Percentiles rank a stretch among this genome's conserved stretches.
phyloP scores from a whole-genome alignment of 2,113 vertebrate genomes.

The Aviceda subcristata region DNA sequence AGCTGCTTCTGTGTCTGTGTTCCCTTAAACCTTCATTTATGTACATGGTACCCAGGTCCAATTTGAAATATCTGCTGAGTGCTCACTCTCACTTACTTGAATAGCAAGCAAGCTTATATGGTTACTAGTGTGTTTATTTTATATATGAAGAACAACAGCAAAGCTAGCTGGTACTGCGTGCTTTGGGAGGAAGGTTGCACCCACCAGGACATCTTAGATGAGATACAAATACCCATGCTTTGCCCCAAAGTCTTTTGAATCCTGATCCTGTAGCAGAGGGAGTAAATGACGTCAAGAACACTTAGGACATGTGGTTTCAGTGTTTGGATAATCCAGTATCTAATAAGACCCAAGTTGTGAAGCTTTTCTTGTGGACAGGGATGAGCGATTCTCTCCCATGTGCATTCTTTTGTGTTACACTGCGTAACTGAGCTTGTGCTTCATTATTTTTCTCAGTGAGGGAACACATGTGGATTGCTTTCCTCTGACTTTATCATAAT shows the following conservation, averaged over 20 bases:
- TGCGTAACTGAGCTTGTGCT: neutral
- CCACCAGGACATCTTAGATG: neutral
- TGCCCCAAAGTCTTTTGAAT: neutral
- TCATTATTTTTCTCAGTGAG: neutral
- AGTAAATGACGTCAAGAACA: neutral
- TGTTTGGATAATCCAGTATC: neutral
- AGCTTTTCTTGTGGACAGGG: neutral
- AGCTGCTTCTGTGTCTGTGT: neutral
- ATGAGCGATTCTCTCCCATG: fast-evolving
- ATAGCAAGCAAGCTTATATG: neutral
- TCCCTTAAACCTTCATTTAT: neutral
- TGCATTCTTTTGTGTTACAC: neutral
- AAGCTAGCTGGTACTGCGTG: neutral
- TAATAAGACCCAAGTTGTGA: neutral
- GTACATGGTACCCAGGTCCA: neutral
- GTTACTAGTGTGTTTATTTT: neutral
- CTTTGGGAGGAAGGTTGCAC: neutral
- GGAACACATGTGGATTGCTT: neutral
- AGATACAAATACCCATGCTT: neutral
- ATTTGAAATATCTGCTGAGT: neutral
- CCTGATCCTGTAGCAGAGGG: neutral
- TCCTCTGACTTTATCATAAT: neutral
- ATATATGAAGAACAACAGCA: neutral
- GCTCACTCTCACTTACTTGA: neutral
- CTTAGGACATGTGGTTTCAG: neutral